Evolutionary conservation across 1,140 invertebrate species (phyloP), one percentile per base, ranked within the genome.

Genomic region (Scaptodrosophila lebanonensis): DNA sequence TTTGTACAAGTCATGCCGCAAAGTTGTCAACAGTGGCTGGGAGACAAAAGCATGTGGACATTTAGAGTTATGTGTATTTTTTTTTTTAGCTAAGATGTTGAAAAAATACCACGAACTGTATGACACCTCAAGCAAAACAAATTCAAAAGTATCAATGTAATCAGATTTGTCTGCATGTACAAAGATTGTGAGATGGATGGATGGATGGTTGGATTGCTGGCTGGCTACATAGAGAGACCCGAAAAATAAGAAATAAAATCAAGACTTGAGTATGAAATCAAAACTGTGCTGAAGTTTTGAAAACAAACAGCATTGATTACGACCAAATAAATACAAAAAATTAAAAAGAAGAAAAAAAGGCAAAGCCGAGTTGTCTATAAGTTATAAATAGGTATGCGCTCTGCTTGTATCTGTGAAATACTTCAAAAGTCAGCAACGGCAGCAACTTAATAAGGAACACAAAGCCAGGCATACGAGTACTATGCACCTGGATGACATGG

Each of bases 91-190:
- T 38, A 48, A 72, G 68, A 56, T 57, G 38, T 30, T 45, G 20
- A 57, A 15, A 43, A 51, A 45, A 57, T 17, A 53, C 13, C 22
- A 18, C 13, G 43, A 20, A 33, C 25, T 29, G 8, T 33, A 22
- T 36, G 27, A 60, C 56, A 39, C 38, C 66, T 42, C 30, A 66
- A 72, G 42, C 39, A 47, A 70, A 72, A 60, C 69, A 57, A 65
- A 61, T 62, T 75, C 45, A 72, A 72, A 61, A 53, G 62, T 59
- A 76, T 47, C 75, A 75, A 79, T 75, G 75, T 79, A 79, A 79
- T 79, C 75, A 79, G 75, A 82, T 79, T 79, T 79, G 58, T 72
- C 64, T 38, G 47, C 61, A 33, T n/a, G n/a, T n/a, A n/a, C n/a
- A n/a, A n/a, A n/a, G n/a, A n/a, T n/a, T n/a, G n/a, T n/a, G n/a